Evolutionary conservation across 2,888 invertebrate genomes (phyloP), one percentile per base, ranked within the genome.

Genomic region (Parelbella ahira): DNA sequence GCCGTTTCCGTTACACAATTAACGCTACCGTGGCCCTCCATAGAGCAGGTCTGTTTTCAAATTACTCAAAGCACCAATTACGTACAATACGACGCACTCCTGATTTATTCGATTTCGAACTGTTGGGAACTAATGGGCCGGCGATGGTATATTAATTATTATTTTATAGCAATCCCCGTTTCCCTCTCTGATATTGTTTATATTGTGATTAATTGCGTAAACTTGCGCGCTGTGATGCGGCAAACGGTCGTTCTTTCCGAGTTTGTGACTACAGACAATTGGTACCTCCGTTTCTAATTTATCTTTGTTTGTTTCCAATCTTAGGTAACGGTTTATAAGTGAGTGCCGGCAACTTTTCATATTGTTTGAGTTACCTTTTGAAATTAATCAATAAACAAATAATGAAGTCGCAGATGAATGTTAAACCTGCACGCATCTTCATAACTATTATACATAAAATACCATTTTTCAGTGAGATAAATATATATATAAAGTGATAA

Each of bases 101-200:
- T 66, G 71, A 71, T 69, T 70, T 66, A 72, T 72, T 57, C 53
- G 57, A 54, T 58, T 55, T 47, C 46, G 47, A 60, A 63, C 56
- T 52, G 60, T 54, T 56, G 37, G 34, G 44, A 55, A 54, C 52
- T 49, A 49, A 51, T 51, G 50, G 53, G 44, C 49, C 43, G 42
- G 48, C 60, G 59, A 65, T 68, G 58, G 66, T 56, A 53, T 63
- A 67, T 63, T 69, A 69, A 70, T 71, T 64, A 65, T 60, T 64
- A 58, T 60, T 63, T 65, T 62, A 67, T 58, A 61, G 56, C 51
- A 44, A 45, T 52, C 50, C 50, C 53, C 44, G 49, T 27, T 45
- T n/a, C 37, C 24, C 47, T 41, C 46, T 45, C 50, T 62, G 58
- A 67, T 68, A 64, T 61, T 62, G 59, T 68, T 71, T 63, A 58